Base-by-base conservation (phyloP, 2,113 vertebrate genomes). In the Ophiodon elongatus region DNA sequence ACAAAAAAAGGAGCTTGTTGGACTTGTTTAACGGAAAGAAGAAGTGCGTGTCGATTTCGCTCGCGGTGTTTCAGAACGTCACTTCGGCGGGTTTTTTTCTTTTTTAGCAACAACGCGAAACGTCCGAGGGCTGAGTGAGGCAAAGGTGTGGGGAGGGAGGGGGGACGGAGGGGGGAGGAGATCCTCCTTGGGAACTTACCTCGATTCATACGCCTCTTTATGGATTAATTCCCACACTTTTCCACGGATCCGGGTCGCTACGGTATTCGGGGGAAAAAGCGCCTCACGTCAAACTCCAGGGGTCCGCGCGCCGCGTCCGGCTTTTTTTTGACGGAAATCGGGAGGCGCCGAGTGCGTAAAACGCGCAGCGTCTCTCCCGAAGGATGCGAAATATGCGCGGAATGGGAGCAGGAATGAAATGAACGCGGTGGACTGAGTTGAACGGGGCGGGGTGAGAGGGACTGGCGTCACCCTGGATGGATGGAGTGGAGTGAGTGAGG, bases 391-490 rank as follows among this genome's bases (percentile, higher is more conserved):
- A 96, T 98, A 98, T 98, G 97, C 95, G 94, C 96, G 97, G 97
- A 98, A 98, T 98, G 97, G 97, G 96, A 96, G 95, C 96, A 97
- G 97, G 97, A 97, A 98, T 98, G 97, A 98, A 96, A 97, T 97
- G 97, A 98, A 98, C 97, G 97, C 96, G 57, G 94, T 91, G 95
- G 95, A 96, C 95, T 93, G 96, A 96, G 96, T 95, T 95, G 92
- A 95, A 95, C 94, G 94, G 95, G 95, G 96, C 95, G 96, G 96
- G 93, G 94, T 90, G 84, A 83, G 84, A 76, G 91, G 88, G 93
- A 57, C 85, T 96, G 96, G 96, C 96, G 96, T 97, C 96, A 96
- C 96, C 94, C 94, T 94, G 94, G 92, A 94, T 87, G 89, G 93
- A 94, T 93, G 83, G 82, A 84, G 85, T 60, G 37, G 88, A 93